phyloP scores from a whole-genome alignment of 30 jellyfish, hydroid and myxozoan species.

The Aurelia sp. region DNA sequence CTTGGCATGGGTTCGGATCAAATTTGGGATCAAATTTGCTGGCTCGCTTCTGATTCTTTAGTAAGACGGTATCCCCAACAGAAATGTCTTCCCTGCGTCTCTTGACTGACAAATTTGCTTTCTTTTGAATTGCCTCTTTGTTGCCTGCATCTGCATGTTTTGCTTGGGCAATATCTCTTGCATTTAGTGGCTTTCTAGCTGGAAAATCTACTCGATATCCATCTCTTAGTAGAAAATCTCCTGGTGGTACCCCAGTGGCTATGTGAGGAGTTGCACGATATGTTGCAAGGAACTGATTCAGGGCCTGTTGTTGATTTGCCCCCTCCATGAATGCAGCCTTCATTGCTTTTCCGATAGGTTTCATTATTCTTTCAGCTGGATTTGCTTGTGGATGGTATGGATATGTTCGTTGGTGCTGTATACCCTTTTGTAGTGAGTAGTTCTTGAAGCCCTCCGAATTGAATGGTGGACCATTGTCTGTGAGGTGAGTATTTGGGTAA shows the following conservation, averaged over 20 bases:
- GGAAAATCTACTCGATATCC: constrained; percentile 48
- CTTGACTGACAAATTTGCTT: constrained; percentile 18
- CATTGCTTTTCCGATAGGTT: constrained; percentile 65
- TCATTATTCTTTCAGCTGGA: constrained; percentile 72
- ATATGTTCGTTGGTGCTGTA: background rate
- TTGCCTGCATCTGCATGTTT: background rate
- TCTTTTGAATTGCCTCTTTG: constrained; percentile 3
- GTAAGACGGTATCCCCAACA: constrained; percentile 39
- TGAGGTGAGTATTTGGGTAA: constrained; percentile 36
- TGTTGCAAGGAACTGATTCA: constrained; percentile 16
- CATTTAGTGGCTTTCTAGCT: constrained; percentile 11
- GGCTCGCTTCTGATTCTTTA: constrained; percentile 31
- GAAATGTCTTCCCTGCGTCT: background rate
- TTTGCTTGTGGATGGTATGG: constrained; percentile 64
- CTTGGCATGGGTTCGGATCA: constrained; percentile 35
- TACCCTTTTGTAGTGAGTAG: constrained; percentile 2
- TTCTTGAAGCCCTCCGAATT: background rate
- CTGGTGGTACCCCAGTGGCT: constrained; percentile 71
- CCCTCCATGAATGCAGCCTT: constrained; percentile 27
- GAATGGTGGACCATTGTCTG: constrained; percentile 75
- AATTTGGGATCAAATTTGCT: constrained; percentile 46
- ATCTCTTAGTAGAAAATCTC: constrained; percentile 52
- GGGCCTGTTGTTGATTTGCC: constrained; percentile 31
- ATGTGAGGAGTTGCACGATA: constrained; percentile 61
- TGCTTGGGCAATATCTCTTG: constrained; percentile 11